Evolutionary conservation across 1,140 invertebrate genomes (phyloP).

Genomic region (Zeugodacus cucurbitae): DNA sequence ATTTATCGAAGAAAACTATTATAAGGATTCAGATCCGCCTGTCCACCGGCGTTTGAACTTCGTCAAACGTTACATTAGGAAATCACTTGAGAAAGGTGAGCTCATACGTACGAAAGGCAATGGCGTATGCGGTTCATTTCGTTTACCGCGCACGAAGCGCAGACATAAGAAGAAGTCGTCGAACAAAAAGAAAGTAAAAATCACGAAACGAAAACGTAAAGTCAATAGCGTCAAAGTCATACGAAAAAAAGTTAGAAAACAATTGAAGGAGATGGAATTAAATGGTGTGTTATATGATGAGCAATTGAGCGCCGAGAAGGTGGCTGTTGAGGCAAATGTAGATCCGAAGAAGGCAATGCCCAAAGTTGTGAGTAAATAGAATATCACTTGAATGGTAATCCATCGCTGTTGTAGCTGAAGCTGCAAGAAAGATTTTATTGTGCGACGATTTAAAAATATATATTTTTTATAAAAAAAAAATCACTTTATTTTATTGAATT

Average conservation of each 20-base stretch:
- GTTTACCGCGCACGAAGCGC: not conserved
- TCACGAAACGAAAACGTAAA: not conserved
- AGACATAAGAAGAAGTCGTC: not conserved
- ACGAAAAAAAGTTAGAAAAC: not conserved
- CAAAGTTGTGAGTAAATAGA: too few relatives aligned
- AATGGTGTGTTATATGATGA: not conserved
- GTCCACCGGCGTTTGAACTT: not conserved
- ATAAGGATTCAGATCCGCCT: not conserved
- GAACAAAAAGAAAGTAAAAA: not conserved
- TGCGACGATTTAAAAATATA: too few relatives aligned
- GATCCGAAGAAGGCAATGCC: too few relatives aligned
- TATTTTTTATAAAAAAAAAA: too few relatives aligned
- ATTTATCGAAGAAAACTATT: conserved; percentile 39
- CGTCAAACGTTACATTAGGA: conserved; percentile 20
- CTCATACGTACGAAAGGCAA: not conserved
- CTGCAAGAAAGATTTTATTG: too few relatives aligned
- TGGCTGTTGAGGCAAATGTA: too few relatives aligned
- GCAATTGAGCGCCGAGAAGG: too few relatives aligned
- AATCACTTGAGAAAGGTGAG: conserved; percentile 8
- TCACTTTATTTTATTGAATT: too few relatives aligned
- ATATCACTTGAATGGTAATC: too few relatives aligned
- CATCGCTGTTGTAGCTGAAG: too few relatives aligned
- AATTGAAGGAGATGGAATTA: not conserved
- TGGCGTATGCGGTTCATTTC: conserved; percentile 37
- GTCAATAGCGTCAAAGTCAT: not conserved